Percentiles rank a stretch among this genome's conserved stretches.
Conservation (phyloP, 2,113 vertebrate species). For the Amphilophus citrinellus region DNA sequence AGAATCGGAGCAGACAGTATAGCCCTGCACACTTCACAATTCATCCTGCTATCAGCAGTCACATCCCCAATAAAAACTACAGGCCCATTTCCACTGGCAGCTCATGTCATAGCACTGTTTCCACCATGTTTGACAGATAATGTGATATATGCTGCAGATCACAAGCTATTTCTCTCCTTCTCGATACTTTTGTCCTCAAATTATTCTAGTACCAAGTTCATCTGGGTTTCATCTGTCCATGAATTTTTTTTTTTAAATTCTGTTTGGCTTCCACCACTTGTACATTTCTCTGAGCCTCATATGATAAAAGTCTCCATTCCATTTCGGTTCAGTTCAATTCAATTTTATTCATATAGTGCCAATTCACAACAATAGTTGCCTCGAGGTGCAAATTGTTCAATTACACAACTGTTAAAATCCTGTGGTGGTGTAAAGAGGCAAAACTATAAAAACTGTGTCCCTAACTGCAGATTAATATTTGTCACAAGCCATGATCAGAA, state of each 20-base stretch:
- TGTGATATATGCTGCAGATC: neutral
- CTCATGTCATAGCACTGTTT: neutral
- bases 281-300: neutral
- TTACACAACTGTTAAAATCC: fast-evolving
- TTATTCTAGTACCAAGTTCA: neutral
- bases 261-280: fast-evolving
- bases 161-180: neutral
- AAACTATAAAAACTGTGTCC: fast-evolving
- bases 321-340: neutral
- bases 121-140: neutral
- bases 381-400: fast-evolving
- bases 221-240: neutral
- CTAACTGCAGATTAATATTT: neutral
- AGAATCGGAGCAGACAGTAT: neutral
- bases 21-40: neutral
- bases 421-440: neutral
- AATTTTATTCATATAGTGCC: fast-evolving
- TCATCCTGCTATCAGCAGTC: neutral
- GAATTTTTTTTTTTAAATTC: too few species aligned
- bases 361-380: fast-evolving
- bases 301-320: fast-evolving
- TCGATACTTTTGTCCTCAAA: neutral
- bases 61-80: neutral
- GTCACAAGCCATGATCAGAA: too few species aligned
- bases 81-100: neutral